Evolutionary conservation across 2,888 invertebrate species (phyloP).

Genomic region (Argyresthia goedartella): DNA sequence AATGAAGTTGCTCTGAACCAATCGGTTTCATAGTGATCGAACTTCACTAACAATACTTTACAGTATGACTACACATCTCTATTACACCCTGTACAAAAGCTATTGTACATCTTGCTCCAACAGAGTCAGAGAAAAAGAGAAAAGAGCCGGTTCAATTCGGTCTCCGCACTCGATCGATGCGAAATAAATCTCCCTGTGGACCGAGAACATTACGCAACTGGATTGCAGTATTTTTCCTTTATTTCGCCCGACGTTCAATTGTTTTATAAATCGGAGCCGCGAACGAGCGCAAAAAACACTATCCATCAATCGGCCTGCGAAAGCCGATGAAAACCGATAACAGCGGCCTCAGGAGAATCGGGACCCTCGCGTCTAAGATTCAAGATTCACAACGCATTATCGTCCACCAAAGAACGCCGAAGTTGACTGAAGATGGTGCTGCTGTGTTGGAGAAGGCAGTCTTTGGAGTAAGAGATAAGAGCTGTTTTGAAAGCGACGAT

Average conservation of each 20-base stretch:
- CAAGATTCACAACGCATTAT: slow-evolving; percentile 23
- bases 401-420: slow-evolving; percentile 19
- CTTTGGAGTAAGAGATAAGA: slow-evolving; percentile 3
- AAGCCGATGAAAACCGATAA: slow-evolving; percentile 55
- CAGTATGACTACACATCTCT: too few species aligned
- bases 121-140: not conserved
- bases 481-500: not conserved
- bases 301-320: slow-evolving; percentile 68
- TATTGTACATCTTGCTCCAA: not conserved
- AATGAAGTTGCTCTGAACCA: too few species aligned
- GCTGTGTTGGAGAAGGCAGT: not conserved
- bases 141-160: not conserved
- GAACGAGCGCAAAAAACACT: slow-evolving; percentile 61
- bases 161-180: not conserved
- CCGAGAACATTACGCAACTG: slow-evolving; percentile 31
- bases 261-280: slow-evolving; percentile 59
- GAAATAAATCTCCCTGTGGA: slow-evolving; percentile 23
- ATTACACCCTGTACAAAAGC: not conserved
- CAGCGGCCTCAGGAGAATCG: slow-evolving; percentile 19
- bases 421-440: slow-evolving; percentile 5
- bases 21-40: too few species aligned
- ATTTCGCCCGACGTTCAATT: slow-evolving; percentile 39
- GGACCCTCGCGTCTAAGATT: slow-evolving; percentile 19
- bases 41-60: too few species aligned
- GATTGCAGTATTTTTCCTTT: not conserved